phyloP scores from a whole-genome alignment of 2,113 vertebrate species.

The Scartelaos histophorus region DNA sequence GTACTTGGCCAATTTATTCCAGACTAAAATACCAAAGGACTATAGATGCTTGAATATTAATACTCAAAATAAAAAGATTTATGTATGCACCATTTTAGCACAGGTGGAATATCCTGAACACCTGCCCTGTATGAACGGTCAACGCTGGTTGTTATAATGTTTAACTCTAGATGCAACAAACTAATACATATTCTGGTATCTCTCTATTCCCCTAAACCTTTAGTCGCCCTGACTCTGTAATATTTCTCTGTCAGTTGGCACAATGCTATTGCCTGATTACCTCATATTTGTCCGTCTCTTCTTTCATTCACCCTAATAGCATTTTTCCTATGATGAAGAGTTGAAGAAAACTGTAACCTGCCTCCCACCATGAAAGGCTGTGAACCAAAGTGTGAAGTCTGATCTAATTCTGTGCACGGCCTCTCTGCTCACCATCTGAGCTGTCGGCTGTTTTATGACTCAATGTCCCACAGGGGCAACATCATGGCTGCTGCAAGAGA shows the following conservation, averaged over 20 bases:
- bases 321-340: constrained; percentile 13
- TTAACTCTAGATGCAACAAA: neutral
- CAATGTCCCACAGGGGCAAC: constrained; percentile 42
- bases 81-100: too few relatives aligned
- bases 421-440: constrained; percentile 35
- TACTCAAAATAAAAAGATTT: too few relatives aligned
- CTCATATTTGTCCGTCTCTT: neutral
- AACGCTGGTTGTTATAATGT: neutral
- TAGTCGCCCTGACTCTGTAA: neutral
- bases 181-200: neutral
- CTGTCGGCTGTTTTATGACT: constrained; percentile 52
- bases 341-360: constrained; percentile 19
- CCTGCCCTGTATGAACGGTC: neutral
- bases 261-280: neutral
- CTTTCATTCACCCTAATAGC: constrained; percentile 5
- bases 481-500: constrained; percentile 25
- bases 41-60: neutral
- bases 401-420: constrained; percentile 48
- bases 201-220: neutral
- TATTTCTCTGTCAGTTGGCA: neutral
- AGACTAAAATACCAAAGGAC: neutral
- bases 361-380: constrained; percentile 19
- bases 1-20: neutral
- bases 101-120: too few relatives aligned
- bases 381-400: constrained; percentile 29